phyloP scores from a whole-genome alignment of 2,797 vertebrate genomes.

The Adelosebastes latens region DNA sequence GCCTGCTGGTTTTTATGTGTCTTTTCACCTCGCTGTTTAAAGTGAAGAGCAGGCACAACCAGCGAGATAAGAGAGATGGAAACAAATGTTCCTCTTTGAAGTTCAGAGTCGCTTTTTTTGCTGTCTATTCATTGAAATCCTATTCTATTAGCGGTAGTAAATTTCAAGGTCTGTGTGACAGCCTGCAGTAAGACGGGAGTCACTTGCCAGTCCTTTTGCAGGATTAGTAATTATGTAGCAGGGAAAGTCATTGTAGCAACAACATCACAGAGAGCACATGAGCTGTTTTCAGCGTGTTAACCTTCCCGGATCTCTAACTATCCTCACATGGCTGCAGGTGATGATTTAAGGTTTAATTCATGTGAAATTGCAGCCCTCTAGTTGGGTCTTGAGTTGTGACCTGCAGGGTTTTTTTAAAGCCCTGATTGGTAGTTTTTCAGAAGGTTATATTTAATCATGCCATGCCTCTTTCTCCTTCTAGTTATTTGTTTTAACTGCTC shows the following conservation, averaged over 20 bases:
- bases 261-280: neutral
- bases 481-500: constrained; percentile 59
- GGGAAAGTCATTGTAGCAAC: neutral
- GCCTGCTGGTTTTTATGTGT: constrained; percentile 32
- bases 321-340: neutral
- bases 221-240: constrained; percentile 4
- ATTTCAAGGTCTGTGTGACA: constrained; percentile 27
- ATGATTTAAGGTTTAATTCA: constrained; percentile 19
- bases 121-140: neutral
- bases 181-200: neutral
- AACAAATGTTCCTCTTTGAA: constrained; percentile 8
- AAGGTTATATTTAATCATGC: constrained; percentile 37
- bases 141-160: neutral
- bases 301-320: neutral
- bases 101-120: neutral
- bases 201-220: constrained; percentile 13
- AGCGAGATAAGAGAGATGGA: neutral
- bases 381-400: constrained; percentile 32
- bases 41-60: constrained; percentile 5
- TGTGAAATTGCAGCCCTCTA: neutral
- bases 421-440: constrained; percentile 22
- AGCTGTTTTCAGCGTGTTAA: neutral
- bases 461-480: constrained; percentile 17
- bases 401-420: constrained; percentile 10
- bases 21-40: constrained; percentile 20